These are phyloP conservation scores for Scytalopus superciliaris DNA, from an alignment of 2,113 vertebrate genomes.

Conservation along the genomic window DNA sequence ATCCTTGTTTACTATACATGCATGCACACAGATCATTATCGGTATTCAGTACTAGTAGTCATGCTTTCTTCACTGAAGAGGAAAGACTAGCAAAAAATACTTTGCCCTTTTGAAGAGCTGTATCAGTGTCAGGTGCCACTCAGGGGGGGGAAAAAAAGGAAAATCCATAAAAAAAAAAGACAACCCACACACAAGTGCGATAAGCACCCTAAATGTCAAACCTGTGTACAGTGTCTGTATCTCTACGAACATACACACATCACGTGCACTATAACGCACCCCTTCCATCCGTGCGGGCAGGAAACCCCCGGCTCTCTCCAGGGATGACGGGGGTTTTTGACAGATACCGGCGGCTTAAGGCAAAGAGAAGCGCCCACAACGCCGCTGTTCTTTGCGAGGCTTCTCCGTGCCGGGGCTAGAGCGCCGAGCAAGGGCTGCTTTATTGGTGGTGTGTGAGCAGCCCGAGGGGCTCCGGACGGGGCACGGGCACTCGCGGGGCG, in stretches of 20 bases:
- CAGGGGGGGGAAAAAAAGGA: not conserved
- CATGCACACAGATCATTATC: not conserved
- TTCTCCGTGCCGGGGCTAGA: not conserved
- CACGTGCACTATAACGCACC: not conserved
- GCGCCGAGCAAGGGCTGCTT: no score
- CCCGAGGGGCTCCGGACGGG: not conserved
- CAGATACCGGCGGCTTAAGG: not conserved
- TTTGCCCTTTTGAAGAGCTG: not conserved
- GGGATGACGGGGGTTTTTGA: not conserved
- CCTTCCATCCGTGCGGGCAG: not conserved
- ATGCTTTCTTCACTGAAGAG: not conserved
- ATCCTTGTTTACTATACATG: conserved; percentile 7
- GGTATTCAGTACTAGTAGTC: not conserved
- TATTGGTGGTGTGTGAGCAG: no score
- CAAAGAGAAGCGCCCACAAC: not conserved
- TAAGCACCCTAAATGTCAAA: not conserved
- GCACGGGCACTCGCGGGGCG: not conserved
- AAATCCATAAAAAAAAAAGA: not conserved
- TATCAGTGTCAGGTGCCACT: not conserved
- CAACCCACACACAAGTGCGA: not conserved
- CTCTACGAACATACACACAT: not conserved
- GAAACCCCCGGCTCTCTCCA: not conserved
- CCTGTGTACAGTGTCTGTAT: not conserved
- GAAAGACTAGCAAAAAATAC: conserved; percentile 21
- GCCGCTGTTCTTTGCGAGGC: not conserved